phyloP scores from a whole-genome alignment of 2,888 invertebrate species.

The Eulithis prunata region DNA sequence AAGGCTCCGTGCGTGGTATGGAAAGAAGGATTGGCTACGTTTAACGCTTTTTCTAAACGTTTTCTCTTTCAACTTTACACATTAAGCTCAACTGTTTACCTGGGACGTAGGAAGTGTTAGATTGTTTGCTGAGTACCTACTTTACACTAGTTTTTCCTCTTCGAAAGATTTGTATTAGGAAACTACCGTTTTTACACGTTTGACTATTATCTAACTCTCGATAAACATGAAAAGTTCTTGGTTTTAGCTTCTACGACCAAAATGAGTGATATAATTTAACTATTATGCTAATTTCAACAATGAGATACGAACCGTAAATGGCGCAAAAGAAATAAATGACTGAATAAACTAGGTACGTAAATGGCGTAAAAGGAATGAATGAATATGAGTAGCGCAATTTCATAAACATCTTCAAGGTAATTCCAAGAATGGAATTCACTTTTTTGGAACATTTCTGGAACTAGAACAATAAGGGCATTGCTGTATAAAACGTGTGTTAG shows the following conservation, averaged over 20 bases:
- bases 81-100: slow-evolving; percentile 9
- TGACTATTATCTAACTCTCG: too few relatives aligned
- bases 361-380: slow-evolving; percentile 1
- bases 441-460: neutral
- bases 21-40: slow-evolving; percentile 16
- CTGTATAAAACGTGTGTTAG: too few relatives aligned
- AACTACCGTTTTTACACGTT: neutral
- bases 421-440: neutral
- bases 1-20: slow-evolving; percentile 12
- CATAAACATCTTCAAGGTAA: neutral
- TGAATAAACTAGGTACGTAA: neutral
- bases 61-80: slow-evolving; percentile 11
- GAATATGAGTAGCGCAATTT: slow-evolving; percentile 1
- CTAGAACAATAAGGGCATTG: too few relatives aligned
- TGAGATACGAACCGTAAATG: neutral
- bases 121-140: neutral
- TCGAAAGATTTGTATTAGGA: neutral
- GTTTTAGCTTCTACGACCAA: neutral
- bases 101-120: neutral
- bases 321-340: neutral
- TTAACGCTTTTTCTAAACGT: slow-evolving; percentile 6
- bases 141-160: neutral
- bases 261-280: neutral
- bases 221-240: too few relatives aligned
- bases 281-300: neutral